Evolutionary conservation across 1,140 invertebrate genomes (phyloP), one percentile per base, ranked within the genome.

Genomic region (Heliconius hewitsoni): DNA sequence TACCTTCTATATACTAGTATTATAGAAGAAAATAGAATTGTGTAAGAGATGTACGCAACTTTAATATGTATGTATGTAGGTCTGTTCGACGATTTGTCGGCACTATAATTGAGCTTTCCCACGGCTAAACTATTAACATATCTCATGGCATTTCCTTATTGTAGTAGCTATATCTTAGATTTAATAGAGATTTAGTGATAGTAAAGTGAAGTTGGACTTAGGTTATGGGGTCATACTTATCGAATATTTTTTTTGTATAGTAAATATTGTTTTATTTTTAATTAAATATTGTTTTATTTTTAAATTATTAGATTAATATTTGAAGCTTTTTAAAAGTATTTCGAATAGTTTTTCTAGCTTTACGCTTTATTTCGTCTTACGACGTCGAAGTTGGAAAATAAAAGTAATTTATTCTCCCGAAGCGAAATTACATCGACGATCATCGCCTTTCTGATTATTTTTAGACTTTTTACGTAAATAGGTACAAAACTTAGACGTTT

Each of bases 81-180:
- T 66, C 23, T 66, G 60, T 66, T 27, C 60, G 60, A 66, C 9
- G 23, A 30, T 66, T 66, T 66, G 60, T 66, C 60, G 60, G 60
- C 60, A 30, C 60, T 66, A 66, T 8, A 11, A 11, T 66, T 66
- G 6, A 66, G 9, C n/a, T 27, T 66, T 66, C 60, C 60, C 60
- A 66, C 60, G 60, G 60, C 60, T 27, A 30, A 66, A 30, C 60
- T 66, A 30, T 66, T 66, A 66, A 66, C 23, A 8, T 66, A 11
- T 66, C 6, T 34, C 34, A 34, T 27, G 13, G 27, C 23, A 66
- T 66, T 66, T 66, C 60, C 60, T 66, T 11, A 66, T 66, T 66
- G 23, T 66, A 13, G 39, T 2, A 42, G 42, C 57, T 60, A 11
- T 66, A 66, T 66, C 23, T 27, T 27, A 30, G 60, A 66, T 66